Base-by-base conservation (phyloP, 2,888 invertebrate species). In the Caenorhabditis sp. region DNA sequence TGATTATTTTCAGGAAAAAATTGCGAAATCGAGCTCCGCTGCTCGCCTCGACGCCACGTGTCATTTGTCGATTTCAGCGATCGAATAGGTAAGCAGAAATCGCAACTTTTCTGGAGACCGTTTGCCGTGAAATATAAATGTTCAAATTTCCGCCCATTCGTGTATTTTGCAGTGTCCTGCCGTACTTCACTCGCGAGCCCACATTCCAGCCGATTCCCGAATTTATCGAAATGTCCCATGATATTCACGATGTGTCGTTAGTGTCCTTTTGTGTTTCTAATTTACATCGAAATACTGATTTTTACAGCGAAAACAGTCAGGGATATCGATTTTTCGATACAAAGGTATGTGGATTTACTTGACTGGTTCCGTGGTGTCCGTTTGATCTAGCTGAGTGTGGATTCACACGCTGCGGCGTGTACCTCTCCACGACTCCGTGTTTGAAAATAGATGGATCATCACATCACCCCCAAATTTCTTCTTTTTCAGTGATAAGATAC, bases 261-360 rank as follows among this genome's bases (percentile, higher is more conserved):
- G 68, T 50, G 13, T 2, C n/a, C n/a, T 55, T 35, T 35, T 43
- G 1, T 11, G 9, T 5, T 37, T 37, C 3, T 37, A 3, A 37
- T n/a, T n/a, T n/a, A n/a, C n/a, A n/a, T n/a, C n/a, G 13, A 13
- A 48, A 48, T 24, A 13, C 30, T 9, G 30, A 30, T 5, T 17
- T 24, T 68, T 72, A 15, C 56, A 72, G 72, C 7, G 74, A 56
- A 30, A 79, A 79, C 53, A 75, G 75, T 35, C 78, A 79, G 56
- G 78, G 78, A 65, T 79, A 79, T 35, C 61, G 74, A 35, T 79
- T 65, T 50, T 71, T 79, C 55, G 61, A 71, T 32, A 32, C 59
- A 2, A 63, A 72, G 26, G 77, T 77, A 11, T 55, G 61, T 59
- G n/a, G n/a, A n/a, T n/a, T n/a, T n/a, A 30, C 13, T 9, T 35